phyloP scores from a whole-genome alignment of 2,888 invertebrate genomes.

The Meganola albula region DNA sequence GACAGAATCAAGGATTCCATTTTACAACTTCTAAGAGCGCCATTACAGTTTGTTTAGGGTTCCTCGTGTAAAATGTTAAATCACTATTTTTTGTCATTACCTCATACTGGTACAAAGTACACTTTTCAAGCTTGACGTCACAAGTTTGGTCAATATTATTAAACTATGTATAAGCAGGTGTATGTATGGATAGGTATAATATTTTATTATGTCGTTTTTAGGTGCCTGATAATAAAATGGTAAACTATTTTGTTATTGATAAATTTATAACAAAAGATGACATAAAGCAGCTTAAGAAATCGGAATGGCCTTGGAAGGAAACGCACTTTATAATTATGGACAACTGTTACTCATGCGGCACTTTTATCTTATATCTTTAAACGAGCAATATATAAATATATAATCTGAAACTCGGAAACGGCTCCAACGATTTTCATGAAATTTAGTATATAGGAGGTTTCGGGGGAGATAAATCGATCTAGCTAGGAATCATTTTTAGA shows the following conservation, averaged over 20 bases:
- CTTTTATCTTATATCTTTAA: too few species aligned
- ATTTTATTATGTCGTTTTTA: too few species aligned
- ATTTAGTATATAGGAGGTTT: too few species aligned
- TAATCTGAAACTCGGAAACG: too few species aligned
- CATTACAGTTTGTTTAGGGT: slow-evolving; percentile 8
- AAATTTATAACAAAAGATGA: slow-evolving; percentile 5
- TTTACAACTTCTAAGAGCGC: slow-evolving; percentile 7
- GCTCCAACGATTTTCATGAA: too few species aligned
- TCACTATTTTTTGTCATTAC: slow-evolving; percentile 1
- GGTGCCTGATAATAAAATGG: too few species aligned
- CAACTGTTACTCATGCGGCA: slow-evolving; percentile 4
- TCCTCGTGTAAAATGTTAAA: slow-evolving; percentile 3
- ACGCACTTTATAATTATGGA: slow-evolving; percentile 3
- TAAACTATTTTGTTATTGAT: slow-evolving; percentile 3
- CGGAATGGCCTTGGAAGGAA: slow-evolving; percentile 5
- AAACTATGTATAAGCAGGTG: slow-evolving; percentile 2
- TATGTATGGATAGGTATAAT: background rate
- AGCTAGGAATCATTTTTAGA: too few species aligned
- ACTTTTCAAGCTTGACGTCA: slow-evolving; percentile 2
- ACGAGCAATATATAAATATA: too few species aligned
- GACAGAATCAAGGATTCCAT: slow-evolving; percentile 5
- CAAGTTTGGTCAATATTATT: slow-evolving; percentile 2
- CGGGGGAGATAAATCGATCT: too few species aligned
- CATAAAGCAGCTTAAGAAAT: slow-evolving; percentile 3
- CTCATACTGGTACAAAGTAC: slow-evolving; percentile 1